Conservation (phyloP, 2,797 vertebrate genomes). For the Coreius guichenoti region DNA sequence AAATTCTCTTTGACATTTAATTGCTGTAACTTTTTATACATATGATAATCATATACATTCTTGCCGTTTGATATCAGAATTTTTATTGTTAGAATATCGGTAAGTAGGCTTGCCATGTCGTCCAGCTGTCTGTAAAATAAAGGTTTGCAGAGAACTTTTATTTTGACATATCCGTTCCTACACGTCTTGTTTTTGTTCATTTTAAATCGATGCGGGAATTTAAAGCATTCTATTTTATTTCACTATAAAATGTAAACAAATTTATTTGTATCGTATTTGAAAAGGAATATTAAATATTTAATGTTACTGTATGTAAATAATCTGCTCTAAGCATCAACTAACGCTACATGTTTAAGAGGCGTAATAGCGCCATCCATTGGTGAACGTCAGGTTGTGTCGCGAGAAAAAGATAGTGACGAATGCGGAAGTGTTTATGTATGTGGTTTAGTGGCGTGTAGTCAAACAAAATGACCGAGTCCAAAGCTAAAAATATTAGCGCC, state of each 20-base stretch:
- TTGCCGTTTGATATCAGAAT: not conserved
- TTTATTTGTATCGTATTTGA: not conserved
- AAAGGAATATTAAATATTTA: not conserved
- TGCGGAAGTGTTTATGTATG: slow-evolving; percentile 10
- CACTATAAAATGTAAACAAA: not conserved
- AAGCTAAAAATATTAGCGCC: slow-evolving; percentile 72
- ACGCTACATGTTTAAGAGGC: not conserved
- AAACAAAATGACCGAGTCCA: slow-evolving; percentile 70
- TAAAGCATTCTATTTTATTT: not conserved
- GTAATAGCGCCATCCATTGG: not conserved
- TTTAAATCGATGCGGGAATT: not conserved
- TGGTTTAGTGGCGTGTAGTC: slow-evolving; percentile 14
- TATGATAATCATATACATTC: not conserved
- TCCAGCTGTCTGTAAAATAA: not conserved
- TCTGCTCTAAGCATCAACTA: too few species aligned
- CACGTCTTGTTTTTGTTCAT: not conserved
- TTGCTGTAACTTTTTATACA: too few species aligned
- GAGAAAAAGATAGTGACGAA: slow-evolving; percentile 20
- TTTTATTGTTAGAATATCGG: not conserved
- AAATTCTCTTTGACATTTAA: not conserved
- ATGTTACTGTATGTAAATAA: not conserved
- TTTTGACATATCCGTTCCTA: not conserved
- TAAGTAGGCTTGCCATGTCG: not conserved
- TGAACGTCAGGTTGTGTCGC: not conserved
- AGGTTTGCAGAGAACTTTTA: not conserved